phyloP scores from a whole-genome alignment of 2,113 vertebrate species.

The Oryzias javanicus region DNA sequence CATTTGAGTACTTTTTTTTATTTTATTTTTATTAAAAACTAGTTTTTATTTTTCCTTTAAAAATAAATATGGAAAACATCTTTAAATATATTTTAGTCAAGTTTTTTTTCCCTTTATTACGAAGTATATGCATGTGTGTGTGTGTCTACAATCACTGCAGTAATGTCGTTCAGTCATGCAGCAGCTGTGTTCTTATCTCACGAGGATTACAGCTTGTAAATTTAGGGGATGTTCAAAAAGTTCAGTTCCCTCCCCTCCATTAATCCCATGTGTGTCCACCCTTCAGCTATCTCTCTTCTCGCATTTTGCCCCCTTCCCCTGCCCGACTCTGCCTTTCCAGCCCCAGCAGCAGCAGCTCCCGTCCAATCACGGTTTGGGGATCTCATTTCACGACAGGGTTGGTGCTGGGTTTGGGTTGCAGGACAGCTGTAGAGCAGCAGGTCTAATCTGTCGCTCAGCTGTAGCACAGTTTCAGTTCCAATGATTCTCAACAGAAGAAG shows the following conservation, averaged over 20 bases:
- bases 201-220: conserved; percentile 48
- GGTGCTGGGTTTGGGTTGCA: conserved; percentile 44
- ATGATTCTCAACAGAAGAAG: neutral
- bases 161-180: conserved; percentile 3
- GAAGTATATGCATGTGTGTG: neutral
- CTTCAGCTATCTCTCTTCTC: conserved; percentile 11
- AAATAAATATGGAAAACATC: too few species aligned
- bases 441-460: conserved; percentile 8
- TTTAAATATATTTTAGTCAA: too few species aligned
- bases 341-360: neutral
- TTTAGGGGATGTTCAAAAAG: conserved; percentile 52
- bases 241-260: conserved; percentile 25
- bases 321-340: neutral
- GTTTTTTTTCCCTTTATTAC: too few species aligned
- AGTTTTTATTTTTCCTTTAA: too few species aligned
- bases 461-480: neutral
- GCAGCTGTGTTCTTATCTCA: conserved; percentile 47
- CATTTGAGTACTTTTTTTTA: too few species aligned
- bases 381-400: conserved; percentile 42
- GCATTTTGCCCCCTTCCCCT: conserved; percentile 6
- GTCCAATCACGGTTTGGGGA: conserved; percentile 35
- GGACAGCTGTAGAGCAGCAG: conserved; percentile 40
- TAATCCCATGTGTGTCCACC: conserved; percentile 38
- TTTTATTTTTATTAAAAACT: too few species aligned
- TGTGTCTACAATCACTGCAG: neutral